These are phyloP conservation scores for Echinarachnius parma DNA, from an alignment of 53 echinoderm and acorn worm genomes.

Conservation along the genomic window DNA sequence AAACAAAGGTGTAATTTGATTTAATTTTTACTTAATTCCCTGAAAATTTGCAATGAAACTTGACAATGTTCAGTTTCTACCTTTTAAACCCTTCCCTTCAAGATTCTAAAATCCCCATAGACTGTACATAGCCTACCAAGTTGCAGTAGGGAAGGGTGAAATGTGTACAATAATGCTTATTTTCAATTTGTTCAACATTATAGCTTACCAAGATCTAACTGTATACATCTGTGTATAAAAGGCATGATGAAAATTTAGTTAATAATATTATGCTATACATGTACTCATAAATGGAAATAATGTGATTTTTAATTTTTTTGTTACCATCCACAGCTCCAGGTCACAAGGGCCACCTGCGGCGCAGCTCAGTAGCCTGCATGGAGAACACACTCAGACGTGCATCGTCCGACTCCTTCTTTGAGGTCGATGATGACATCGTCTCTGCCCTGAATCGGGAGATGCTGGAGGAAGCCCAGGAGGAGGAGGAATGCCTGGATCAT, in stretches of 20 bases:
- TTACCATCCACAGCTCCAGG: constrained; percentile 27
- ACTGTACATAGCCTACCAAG: too few relatives aligned
- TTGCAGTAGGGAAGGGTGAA: too few relatives aligned
- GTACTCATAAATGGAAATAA: background rate
- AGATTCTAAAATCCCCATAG: too few relatives aligned
- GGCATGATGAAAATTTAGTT: too few relatives aligned
- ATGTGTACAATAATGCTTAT: too few relatives aligned
- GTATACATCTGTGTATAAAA: too few relatives aligned
- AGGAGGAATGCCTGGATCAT: constrained; percentile 40
- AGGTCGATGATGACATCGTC: constrained; percentile 63
- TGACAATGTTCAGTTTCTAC: background rate
- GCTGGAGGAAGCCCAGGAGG: constrained; percentile 39
- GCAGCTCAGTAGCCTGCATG: constrained; percentile 74
- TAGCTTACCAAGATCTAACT: too few relatives aligned
- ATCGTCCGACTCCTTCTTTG: constrained; percentile 95
- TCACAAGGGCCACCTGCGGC: constrained; percentile 47
- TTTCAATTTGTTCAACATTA: too few relatives aligned
- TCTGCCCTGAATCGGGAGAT: constrained; percentile 76
- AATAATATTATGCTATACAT: too few relatives aligned
- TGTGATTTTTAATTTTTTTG: background rate
- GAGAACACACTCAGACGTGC: constrained; percentile 66
- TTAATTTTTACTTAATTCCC: too few relatives aligned
- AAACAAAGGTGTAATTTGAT: too few relatives aligned
- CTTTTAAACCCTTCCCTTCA: background rate
- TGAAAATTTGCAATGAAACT: background rate